Evolutionary conservation across 2,113 vertebrate genomes (phyloP).

Genomic region (Upupa epops): DNA sequence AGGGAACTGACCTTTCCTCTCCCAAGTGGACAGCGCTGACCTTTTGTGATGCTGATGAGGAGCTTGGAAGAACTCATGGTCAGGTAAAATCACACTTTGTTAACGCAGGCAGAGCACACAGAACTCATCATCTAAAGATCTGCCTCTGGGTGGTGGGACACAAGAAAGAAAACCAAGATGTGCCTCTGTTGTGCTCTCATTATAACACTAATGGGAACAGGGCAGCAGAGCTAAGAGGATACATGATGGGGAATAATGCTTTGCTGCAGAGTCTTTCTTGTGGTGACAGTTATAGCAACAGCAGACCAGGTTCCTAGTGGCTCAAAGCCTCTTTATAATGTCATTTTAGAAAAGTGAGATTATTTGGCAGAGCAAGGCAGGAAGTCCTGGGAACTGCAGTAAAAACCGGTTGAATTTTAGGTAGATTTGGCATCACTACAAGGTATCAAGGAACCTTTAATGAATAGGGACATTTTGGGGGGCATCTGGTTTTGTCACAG

Average conservation of each 20-base stretch:
- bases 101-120: constrained; percentile 18
- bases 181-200: not conserved
- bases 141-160: constrained; percentile 17
- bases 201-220: constrained; percentile 36
- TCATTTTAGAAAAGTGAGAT: not conserved
- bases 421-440: not conserved
- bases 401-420: not conserved
- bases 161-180: not conserved
- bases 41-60: constrained; percentile 48
- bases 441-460: not conserved
- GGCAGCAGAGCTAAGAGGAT: not conserved
- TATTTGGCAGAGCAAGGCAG: not conserved
- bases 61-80: constrained; percentile 42
- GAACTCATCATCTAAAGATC: constrained; percentile 3
- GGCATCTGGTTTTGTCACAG: not conserved
- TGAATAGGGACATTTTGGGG: not conserved
- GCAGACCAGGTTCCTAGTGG: not conserved
- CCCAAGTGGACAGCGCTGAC: constrained; percentile 50
- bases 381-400: not conserved
- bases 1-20: constrained; percentile 61
- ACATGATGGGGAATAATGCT: not conserved
- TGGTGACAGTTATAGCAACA: not conserved
- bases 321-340: constrained; percentile 7
- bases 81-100: not conserved
- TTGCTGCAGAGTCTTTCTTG: not conserved